These are phyloP conservation scores for Rhinolophus sinicus DNA, from an alignment of 2,113 vertebrate genomes.

Conservation along the genomic window DNA sequence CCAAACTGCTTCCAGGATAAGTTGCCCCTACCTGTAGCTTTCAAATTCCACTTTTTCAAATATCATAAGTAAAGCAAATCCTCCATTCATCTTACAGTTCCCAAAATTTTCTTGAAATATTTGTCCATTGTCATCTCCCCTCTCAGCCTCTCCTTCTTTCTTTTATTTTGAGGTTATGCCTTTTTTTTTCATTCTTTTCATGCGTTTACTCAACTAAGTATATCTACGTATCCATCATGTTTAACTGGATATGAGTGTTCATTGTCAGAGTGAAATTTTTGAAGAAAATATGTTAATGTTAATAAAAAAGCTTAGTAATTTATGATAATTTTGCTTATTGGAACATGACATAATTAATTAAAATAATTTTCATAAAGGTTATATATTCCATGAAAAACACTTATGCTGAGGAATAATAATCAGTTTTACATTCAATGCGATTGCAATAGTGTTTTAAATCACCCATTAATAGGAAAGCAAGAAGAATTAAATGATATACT, in stretches of 20 bases:
- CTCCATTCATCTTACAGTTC: neutral
- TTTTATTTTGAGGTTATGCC: neutral
- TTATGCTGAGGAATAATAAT: neutral
- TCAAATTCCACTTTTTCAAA: neutral
- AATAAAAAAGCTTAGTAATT: neutral
- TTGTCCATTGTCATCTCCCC: neutral
- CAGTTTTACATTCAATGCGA: neutral
- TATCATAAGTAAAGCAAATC: neutral
- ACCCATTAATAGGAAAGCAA: neutral
- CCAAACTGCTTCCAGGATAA: neutral
- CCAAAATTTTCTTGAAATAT: neutral
- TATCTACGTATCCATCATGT: neutral
- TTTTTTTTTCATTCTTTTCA: neutral
- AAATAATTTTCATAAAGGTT: neutral
- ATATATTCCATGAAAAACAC: neutral
- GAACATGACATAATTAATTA: neutral
- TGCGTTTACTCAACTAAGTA: neutral
- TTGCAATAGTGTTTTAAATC: neutral
- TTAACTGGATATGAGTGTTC: neutral
- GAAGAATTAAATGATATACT: neutral
- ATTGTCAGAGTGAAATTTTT: neutral
- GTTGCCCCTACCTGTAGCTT: neutral
- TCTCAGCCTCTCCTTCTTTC: neutral
- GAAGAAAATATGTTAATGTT: neutral
- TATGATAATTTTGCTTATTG: neutral